Evolutionary conservation across 2,113 vertebrate genomes (phyloP).

Genomic region (Peromyscus maniculatus): DNA sequence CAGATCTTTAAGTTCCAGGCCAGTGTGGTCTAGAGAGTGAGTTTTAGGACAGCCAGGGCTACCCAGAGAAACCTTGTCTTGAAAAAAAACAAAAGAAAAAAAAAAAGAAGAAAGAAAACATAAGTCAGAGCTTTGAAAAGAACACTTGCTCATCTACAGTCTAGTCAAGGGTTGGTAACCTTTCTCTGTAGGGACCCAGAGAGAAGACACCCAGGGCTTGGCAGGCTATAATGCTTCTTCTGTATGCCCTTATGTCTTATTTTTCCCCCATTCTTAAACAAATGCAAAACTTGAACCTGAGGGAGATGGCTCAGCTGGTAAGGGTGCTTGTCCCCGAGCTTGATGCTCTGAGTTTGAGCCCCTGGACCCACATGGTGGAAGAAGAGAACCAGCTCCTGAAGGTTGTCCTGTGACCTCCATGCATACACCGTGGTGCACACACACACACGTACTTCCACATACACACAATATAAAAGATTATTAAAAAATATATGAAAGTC

Average conservation of each 20-base stretch:
- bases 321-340: too few species aligned
- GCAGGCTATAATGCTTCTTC: background rate
- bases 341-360: background rate
- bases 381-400: background rate
- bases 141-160: background rate
- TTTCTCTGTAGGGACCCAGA: background rate
- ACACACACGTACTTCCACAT: background rate
- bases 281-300: background rate
- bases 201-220: background rate
- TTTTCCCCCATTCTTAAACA: background rate
- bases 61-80: too few species aligned
- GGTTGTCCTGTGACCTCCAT: background rate
- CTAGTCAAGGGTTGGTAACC: too few species aligned
- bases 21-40: too few species aligned
- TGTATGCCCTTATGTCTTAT: background rate
- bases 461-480: background rate
- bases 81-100: too few species aligned
- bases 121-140: background rate
- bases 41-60: too few species aligned
- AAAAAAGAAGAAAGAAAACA: background rate
- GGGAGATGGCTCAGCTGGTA: background rate
- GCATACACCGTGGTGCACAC: background rate
- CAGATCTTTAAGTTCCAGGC: too few species aligned
- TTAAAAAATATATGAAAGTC: background rate
- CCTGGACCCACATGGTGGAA: background rate